Evolutionary conservation across 2,113 vertebrate species (phyloP).

Genomic region (Oostethus manadensis): DNA sequence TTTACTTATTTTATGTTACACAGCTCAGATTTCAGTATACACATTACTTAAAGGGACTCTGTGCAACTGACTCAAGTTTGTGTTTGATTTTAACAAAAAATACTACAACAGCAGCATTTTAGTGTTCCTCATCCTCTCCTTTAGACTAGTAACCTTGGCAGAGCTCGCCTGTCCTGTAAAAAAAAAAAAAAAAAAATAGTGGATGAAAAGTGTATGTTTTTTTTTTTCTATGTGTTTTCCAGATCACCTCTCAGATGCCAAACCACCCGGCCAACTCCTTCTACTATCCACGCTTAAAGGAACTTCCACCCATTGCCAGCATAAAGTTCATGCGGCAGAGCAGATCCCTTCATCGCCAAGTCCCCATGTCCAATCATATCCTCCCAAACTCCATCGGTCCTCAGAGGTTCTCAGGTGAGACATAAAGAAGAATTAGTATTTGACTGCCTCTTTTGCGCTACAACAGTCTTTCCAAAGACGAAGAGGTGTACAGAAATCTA

Average conservation of each 20-base stretch:
- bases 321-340: constrained; percentile 61
- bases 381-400: constrained; percentile 64
- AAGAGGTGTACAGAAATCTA: too few species aligned
- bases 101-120: too few species aligned
- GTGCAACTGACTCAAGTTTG: too few species aligned
- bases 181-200: constrained; percentile 24
- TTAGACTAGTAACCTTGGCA: constrained; percentile 33
- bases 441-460: background rate
- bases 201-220: constrained; percentile 23
- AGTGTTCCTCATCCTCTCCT: too few species aligned
- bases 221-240: constrained; percentile 11
- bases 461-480: too few species aligned
- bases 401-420: constrained; percentile 64
- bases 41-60: too few species aligned
- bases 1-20: too few species aligned
- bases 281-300: constrained; percentile 71
- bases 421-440: background rate
- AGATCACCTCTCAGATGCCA: constrained; percentile 77
- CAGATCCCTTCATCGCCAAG: constrained; percentile 51
- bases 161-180: constrained; percentile 28
- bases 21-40: too few species aligned
- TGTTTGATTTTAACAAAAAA: too few species aligned
- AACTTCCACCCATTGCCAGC: constrained; percentile 72
- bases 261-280: constrained; percentile 78
- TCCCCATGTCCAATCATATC: constrained; percentile 72